These are phyloP conservation scores for Carcharodon carcharias DNA, from an alignment of 2,797 vertebrate genomes.

Conservation along the genomic window DNA sequence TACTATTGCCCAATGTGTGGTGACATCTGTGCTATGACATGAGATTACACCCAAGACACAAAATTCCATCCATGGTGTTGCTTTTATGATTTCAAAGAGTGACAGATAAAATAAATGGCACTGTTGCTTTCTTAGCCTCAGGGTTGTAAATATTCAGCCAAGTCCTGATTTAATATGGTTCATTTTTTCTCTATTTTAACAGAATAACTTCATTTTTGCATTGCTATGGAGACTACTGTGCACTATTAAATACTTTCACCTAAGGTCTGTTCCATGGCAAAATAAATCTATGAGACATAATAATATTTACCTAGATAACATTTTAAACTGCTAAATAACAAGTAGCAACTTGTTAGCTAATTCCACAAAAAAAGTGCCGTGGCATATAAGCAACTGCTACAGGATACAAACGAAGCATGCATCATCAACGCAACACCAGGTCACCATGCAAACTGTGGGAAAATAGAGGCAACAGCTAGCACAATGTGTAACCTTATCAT, in stretches of 20 bases:
- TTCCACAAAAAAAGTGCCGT: neutral
- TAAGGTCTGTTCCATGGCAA: neutral
- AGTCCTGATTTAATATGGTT: neutral
- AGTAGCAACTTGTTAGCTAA: neutral
- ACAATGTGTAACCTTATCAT: neutral
- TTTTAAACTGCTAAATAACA: neutral
- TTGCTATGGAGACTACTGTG: neutral
- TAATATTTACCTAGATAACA: neutral
- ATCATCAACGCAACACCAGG: neutral
- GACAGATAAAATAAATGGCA: neutral
- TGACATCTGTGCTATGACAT: neutral
- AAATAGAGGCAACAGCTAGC: neutral
- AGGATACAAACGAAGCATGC: neutral
- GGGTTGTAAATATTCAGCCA: neutral
- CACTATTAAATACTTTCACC: neutral
- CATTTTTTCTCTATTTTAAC: neutral
- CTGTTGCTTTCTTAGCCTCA: neutral
- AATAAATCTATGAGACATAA: neutral
- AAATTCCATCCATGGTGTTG: neutral
- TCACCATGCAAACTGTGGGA: neutral
- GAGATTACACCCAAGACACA: neutral
- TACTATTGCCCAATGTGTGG: neutral
- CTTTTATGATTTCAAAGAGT: neutral
- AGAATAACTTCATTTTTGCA: neutral
- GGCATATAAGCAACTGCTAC: neutral